A percentile compares a stretch with the other conserved stretches of the same genome.
These are phyloP conservation scores for Aethes cnicana DNA, from an alignment of 2,888 invertebrate species.

Conservation along the genomic window DNA sequence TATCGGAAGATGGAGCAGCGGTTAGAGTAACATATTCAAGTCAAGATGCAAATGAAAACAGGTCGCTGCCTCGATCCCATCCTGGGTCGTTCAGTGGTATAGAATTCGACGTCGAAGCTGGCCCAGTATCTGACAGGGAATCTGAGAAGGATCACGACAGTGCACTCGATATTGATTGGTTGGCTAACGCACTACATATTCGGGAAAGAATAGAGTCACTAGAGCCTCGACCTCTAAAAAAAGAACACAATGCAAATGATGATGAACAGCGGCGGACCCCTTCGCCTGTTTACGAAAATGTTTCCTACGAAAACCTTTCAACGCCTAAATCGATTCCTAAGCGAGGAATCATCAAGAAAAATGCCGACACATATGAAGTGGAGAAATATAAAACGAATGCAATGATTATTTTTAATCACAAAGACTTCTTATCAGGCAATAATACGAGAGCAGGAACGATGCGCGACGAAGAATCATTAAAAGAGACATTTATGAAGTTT, in stretches of 20 bases:
- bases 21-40: too few species aligned
- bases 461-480: not conserved
- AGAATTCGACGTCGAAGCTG: not conserved
- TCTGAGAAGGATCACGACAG: not conserved
- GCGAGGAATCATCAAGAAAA: not conserved
- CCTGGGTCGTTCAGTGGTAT: not conserved
- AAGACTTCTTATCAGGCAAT: not conserved
- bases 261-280: not conserved
- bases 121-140: not conserved
- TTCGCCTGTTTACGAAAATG: not conserved
- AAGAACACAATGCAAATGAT: too few species aligned
- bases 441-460: not conserved
- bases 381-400: constrained; percentile 8
- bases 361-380: not conserved
- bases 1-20: too few species aligned
- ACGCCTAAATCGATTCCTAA: too few species aligned
- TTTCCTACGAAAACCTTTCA: too few species aligned
- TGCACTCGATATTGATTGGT: not conserved
- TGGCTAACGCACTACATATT: not conserved
- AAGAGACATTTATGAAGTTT: not conserved
- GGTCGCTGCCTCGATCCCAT: not conserved
- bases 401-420: constrained; percentile 11
- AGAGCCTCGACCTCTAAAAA: too few species aligned
- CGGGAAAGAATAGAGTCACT: not conserved
- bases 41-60: too few species aligned